These are phyloP conservation scores for Coreoperca whiteheadi DNA, from an alignment of 2,113 vertebrate genomes.

Conservation along the genomic window DNA sequence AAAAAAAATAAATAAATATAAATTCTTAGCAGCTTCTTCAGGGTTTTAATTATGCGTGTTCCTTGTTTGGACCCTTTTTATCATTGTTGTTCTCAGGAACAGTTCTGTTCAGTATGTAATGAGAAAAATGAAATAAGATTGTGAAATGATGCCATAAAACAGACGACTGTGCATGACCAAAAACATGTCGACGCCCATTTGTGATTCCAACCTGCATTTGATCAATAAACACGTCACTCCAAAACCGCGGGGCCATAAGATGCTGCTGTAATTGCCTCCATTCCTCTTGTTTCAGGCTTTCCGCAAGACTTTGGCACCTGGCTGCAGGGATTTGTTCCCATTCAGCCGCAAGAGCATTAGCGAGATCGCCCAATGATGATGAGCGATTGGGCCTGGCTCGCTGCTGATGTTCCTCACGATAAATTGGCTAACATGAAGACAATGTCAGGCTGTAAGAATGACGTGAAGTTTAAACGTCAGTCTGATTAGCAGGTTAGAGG, in stretches of 20 bases:
- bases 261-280: not conserved
- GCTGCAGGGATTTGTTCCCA: not conserved
- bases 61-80: not conserved
- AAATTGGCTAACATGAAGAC: not conserved
- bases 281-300: not conserved
- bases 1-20: too few relatives aligned
- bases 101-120: constrained; percentile 1
- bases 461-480: not conserved
- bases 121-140: not conserved
- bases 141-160: not conserved
- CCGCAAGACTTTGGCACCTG: not conserved
- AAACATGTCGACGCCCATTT: not conserved
- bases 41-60: constrained; percentile 37
- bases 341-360: not conserved
- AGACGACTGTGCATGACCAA: not conserved
- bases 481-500: not conserved
- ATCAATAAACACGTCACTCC: not conserved
- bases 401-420: not conserved
- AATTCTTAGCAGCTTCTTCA: constrained; percentile 7
- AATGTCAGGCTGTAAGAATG: not conserved
- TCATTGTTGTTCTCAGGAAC: not conserved
- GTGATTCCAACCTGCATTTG: not conserved
- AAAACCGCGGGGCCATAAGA: not conserved
- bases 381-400: not conserved
- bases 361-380: not conserved